phyloP scores from a whole-genome alignment of 2,888 invertebrate genomes.

The Lasioglossum zephyrum region DNA sequence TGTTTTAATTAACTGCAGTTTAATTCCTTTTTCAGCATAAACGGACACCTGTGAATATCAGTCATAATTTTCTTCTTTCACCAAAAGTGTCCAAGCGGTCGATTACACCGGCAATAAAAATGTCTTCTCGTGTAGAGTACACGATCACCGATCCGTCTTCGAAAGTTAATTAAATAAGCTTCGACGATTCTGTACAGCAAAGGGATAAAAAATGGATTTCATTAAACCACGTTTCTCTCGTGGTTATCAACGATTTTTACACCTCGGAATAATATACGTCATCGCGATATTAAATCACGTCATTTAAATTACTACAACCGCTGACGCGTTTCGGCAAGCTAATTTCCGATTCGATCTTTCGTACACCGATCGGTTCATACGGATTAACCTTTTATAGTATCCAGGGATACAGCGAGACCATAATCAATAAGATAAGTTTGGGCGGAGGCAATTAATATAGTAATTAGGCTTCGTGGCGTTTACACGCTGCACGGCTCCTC shows the following conservation, averaged over 20 bases:
- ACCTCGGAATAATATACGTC: conserved; percentile 40
- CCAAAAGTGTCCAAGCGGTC: not conserved
- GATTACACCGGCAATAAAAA: not conserved
- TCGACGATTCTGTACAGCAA: not conserved
- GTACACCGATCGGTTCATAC: not conserved
- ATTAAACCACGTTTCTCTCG: not conserved
- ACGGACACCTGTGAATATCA: not conserved
- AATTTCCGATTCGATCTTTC: conserved; percentile 37
- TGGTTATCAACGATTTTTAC: conserved; percentile 22
- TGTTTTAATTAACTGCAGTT: not conserved
- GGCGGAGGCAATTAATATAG: conserved; percentile 49
- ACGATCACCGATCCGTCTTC: not conserved
- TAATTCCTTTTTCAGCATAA: not conserved
- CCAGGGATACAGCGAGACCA: conserved; percentile 13
- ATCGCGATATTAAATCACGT: conserved; percentile 38
- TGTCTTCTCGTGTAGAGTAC: not conserved
- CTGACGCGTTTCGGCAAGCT: not conserved
- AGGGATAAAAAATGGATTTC: not conserved
- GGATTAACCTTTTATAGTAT: not conserved
- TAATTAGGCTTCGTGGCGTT: conserved; percentile 72
- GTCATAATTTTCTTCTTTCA: not conserved
- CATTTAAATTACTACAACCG: conserved; percentile 23
- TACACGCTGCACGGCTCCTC: conserved; percentile 70
- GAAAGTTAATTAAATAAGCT: not conserved
- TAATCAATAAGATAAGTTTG: conserved; percentile 48